A percentile compares a stretch with the other conserved stretches of the same genome.
These are phyloP conservation scores for Bovichtus variegatus DNA, from an alignment of 2,797 vertebrate genomes.

Conservation along the genomic window DNA sequence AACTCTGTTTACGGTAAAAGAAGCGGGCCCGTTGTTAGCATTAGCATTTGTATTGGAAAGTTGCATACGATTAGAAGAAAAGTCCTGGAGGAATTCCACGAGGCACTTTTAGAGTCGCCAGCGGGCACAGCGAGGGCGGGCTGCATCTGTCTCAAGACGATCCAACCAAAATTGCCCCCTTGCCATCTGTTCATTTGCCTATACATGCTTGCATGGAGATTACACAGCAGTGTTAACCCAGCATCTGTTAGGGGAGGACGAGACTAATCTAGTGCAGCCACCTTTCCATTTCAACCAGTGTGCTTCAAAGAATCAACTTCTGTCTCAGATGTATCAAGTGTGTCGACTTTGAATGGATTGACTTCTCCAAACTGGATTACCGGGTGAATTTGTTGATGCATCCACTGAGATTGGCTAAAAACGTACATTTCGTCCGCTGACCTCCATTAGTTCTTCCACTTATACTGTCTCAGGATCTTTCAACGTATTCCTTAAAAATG, in stretches of 20 bases:
- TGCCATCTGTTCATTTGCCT: constrained; percentile 77
- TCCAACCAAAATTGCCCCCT: constrained; percentile 59
- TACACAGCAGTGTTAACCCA: constrained; percentile 62
- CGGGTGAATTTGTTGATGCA: constrained; percentile 4
- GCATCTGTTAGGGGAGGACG: constrained; percentile 60
- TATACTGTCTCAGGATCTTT: constrained; percentile 13
- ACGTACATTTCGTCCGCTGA: constrained; percentile 3
- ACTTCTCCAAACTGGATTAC: constrained; percentile 31
- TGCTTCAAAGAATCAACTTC: constrained; percentile 31
- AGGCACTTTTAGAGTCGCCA: constrained; percentile 67
- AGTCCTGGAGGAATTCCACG: constrained; percentile 75
- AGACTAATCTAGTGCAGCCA: constrained; percentile 51
- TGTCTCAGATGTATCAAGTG: constrained; percentile 22
- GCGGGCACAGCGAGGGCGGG: constrained; percentile 55
- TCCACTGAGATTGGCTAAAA: constrained; percentile 21
- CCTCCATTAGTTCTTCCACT: constrained; percentile 27
- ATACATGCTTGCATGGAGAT: constrained; percentile 51
- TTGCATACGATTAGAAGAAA: constrained; percentile 68
- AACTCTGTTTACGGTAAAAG: constrained; percentile 66
- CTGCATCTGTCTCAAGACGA: constrained; percentile 70
- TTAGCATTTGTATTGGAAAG: constrained; percentile 80
- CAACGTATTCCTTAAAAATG: constrained; percentile 14
- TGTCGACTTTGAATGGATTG: constrained; percentile 19
- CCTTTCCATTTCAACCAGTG: constrained; percentile 42
- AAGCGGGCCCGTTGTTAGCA: constrained; percentile 61